These are phyloP conservation scores for Smutsia temminckii DNA, from an alignment of 2,797 vertebrate genomes.

Conservation along the genomic window DNA sequence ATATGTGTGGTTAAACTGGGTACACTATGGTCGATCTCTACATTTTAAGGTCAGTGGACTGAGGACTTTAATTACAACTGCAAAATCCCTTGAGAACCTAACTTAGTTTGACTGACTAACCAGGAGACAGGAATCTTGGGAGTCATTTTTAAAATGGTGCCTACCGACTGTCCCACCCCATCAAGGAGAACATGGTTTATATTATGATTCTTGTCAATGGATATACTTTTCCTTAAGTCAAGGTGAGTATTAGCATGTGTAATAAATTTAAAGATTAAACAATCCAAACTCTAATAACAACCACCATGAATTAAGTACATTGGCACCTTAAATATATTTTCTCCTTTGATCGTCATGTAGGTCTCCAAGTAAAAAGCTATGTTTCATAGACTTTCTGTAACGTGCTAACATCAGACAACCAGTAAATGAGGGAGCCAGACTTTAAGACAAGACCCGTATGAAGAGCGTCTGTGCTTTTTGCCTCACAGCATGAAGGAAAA, in stretches of 20 bases:
- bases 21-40: not conserved
- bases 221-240: not conserved
- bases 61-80: not conserved
- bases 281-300: slow-evolving; percentile 2
- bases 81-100: not conserved
- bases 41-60: not conserved
- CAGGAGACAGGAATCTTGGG: not conserved
- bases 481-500: slow-evolving; percentile 51
- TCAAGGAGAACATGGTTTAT: not conserved
- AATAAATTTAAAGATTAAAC: slow-evolving; percentile 6
- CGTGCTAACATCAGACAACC: slow-evolving; percentile 66
- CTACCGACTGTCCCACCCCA: too few relatives aligned
- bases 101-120: not conserved
- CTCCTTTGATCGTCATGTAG: slow-evolving; percentile 48
- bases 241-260: not conserved
- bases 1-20: not conserved
- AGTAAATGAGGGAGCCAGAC: slow-evolving; percentile 39
- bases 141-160: not conserved
- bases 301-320: not conserved
- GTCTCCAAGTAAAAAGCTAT: slow-evolving; percentile 49
- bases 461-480: slow-evolving; percentile 35
- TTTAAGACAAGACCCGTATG: slow-evolving; percentile 44
- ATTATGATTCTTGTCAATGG: not conserved
- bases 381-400: slow-evolving; percentile 56
- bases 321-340: not conserved